phyloP scores from a whole-genome alignment of 2,113 vertebrate species.

The Lamprotornis superbus region DNA sequence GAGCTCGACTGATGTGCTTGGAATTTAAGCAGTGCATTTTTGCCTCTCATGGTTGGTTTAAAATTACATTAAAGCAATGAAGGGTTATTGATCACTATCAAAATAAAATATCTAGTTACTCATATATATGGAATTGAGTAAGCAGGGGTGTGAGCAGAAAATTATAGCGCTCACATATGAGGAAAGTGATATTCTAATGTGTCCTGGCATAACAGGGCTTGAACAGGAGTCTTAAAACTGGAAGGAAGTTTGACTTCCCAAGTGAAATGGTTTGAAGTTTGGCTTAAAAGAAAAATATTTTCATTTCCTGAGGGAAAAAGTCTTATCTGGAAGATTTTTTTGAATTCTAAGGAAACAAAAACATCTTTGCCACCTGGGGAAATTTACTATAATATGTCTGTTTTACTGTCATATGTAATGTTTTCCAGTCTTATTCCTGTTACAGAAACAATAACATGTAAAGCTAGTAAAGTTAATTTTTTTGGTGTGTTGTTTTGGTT shows the following conservation, averaged over 20 bases:
- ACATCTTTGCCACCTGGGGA: background rate
- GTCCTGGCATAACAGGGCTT: background rate
- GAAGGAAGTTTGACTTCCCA: background rate
- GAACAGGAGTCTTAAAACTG: background rate
- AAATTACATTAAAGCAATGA: background rate
- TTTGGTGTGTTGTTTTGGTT: background rate
- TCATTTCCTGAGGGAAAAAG: background rate
- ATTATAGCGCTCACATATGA: background rate
- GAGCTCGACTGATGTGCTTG: background rate
- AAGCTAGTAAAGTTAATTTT: background rate
- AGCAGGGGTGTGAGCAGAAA: background rate
- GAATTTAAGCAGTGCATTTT: background rate
- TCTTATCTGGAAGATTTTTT: slow-evolving; percentile 13
- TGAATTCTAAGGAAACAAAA: background rate
- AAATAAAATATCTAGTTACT: background rate
- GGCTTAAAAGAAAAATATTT: slow-evolving; percentile 13
- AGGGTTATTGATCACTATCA: background rate
- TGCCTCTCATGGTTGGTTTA: background rate
- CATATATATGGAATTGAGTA: background rate
- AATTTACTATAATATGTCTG: background rate
- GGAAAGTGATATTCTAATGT: background rate
- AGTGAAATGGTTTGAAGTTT: background rate
- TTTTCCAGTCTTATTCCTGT: background rate
- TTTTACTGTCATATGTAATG: background rate
- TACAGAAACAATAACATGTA: background rate